Conservation (phyloP, 2,888 invertebrate genomes). For the Pristionchus mayeri region DNA sequence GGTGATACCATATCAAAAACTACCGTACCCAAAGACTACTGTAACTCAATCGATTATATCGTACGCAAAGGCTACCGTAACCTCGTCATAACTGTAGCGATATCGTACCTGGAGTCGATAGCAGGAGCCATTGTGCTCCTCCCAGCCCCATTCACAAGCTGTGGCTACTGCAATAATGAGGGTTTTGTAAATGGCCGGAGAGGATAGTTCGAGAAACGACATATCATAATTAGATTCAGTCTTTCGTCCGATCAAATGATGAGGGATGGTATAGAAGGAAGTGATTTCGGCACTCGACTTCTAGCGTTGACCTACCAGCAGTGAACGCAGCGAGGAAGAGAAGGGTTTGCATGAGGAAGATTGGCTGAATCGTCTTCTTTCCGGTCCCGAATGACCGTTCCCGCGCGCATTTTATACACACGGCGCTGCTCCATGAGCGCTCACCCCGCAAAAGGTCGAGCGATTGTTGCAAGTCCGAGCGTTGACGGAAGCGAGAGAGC, state of each 20-base stretch:
- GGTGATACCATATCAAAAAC: neutral
- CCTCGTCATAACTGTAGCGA: too few relatives aligned
- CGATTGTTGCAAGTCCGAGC: slow-evolving; percentile 24
- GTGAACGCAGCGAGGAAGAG: neutral
- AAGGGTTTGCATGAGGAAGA: slow-evolving; percentile 14
- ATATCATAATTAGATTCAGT: neutral
- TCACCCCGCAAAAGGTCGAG: slow-evolving; percentile 15
- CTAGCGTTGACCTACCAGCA: neutral
- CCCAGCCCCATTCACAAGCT: slow-evolving; percentile 49
- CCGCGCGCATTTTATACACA: slow-evolving; percentile 10
- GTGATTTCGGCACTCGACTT: neutral
- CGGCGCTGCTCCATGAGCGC: neutral
- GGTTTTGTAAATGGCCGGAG: neutral
- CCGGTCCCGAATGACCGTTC: neutral
- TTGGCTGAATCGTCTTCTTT: neutral
- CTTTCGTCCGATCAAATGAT: neutral
- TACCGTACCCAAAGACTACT: slow-evolving; percentile 3
- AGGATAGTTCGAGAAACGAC: neutral
- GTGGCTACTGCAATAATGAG: slow-evolving; percentile 18
- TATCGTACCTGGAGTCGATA: slow-evolving; percentile 36
- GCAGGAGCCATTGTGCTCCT: slow-evolving; percentile 44
- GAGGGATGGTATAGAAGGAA: neutral
- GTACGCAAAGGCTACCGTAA: too few relatives aligned
- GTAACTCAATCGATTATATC: neutral
- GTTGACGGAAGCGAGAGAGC: neutral